These are phyloP conservation scores for Nemopilema nomurai DNA, from an alignment of 30 jellyfish, hydroid and myxozoan genomes.

Conservation along the genomic window DNA sequence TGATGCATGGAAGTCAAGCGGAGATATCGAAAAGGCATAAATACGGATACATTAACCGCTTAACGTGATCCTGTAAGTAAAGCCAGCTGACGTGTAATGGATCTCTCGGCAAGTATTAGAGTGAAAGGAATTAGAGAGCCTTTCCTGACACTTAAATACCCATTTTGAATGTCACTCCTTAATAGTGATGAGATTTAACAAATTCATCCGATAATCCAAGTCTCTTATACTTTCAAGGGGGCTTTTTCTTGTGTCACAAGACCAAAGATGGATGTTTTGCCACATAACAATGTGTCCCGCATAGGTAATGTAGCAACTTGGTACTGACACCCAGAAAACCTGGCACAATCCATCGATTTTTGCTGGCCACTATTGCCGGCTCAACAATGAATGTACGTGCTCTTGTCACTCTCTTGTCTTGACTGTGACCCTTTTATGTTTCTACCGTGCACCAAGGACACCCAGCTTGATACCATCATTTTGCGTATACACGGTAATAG, in stretches of 20 bases:
- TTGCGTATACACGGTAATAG: no score
- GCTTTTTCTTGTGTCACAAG: not conserved
- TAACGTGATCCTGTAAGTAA: not conserved
- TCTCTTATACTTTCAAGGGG: not conserved
- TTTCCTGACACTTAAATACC: not conserved
- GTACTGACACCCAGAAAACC: no score
- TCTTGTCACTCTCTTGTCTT: no score
- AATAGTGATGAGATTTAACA: not conserved
- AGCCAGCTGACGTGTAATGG: not conserved
- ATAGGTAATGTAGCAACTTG: no score
- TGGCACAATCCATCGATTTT: no score
- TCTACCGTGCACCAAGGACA: no score
- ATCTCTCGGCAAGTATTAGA: not conserved
- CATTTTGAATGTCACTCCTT: not conserved
- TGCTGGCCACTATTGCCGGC: no score
- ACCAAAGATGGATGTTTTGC: not conserved
- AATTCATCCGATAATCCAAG: not conserved
- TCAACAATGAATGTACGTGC: no score
- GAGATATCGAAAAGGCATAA: not conserved
- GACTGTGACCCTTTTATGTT: no score
- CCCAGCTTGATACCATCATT: no score
- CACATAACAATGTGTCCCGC: no score
- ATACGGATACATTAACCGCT: not conserved
- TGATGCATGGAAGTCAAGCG: not conserved
- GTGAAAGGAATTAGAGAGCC: not conserved